Evolutionary conservation across 2,113 vertebrate species (phyloP).

Genomic region (Sapajus apella): DNA sequence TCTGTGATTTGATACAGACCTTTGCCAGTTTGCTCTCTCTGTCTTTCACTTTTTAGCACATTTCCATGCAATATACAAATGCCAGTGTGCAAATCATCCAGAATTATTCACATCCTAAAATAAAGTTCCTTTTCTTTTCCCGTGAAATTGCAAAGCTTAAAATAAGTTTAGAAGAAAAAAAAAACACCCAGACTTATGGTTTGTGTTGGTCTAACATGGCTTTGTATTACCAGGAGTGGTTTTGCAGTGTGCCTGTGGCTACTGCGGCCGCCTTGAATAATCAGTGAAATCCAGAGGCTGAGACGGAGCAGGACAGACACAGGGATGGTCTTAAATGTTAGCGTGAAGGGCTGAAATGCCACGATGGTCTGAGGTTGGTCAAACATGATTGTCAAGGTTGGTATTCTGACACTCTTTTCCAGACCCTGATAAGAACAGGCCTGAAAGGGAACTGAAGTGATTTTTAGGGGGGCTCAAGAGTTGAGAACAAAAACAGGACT

Average conservation of each 20-base stretch:
- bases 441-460: not conserved
- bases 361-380: accelerated
- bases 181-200: not conserved
- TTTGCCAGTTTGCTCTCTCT: not conserved
- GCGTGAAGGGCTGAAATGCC: not conserved
- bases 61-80: not conserved
- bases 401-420: accelerated
- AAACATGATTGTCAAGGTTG: accelerated
- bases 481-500: not conserved
- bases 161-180: not conserved
- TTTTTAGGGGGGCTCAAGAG: not conserved
- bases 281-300: no score
- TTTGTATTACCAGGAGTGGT: not conserved
- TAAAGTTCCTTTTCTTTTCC: not conserved
- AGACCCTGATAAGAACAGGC: not conserved
- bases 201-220: not conserved
- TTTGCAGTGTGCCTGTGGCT: not conserved
- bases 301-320: not conserved
- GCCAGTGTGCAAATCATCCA: not conserved
- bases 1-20: not conserved
- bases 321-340: not conserved
- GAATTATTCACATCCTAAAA: not conserved
- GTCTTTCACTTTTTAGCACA: not conserved
- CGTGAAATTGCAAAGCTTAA: not conserved
- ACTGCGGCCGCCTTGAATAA: no score